phyloP scores from a whole-genome alignment of 2,888 invertebrate species.

The Fissipunctia ypsillon region DNA sequence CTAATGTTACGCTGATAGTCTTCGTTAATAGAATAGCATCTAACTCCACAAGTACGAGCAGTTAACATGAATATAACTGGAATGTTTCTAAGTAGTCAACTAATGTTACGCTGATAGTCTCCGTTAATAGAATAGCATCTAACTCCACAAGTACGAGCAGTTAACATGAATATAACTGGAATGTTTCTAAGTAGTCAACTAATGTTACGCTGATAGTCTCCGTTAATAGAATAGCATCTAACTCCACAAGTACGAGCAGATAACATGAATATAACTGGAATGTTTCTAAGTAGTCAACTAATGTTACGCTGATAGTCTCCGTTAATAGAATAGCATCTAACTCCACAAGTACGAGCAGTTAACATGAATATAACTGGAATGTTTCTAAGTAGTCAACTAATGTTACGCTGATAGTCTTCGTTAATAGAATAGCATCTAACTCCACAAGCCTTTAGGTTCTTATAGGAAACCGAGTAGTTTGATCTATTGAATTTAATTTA shows the following conservation, averaged over 20 bases:
- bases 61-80: slow-evolving; percentile 38
- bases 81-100: slow-evolving; percentile 19
- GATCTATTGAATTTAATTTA: neutral
- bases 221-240: slow-evolving; percentile 10
- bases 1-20: slow-evolving; percentile 13
- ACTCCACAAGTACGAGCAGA: slow-evolving; percentile 8
- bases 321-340: slow-evolving; percentile 11
- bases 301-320: slow-evolving; percentile 4
- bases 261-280: slow-evolving; percentile 34
- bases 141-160: neutral
- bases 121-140: slow-evolving; percentile 8
- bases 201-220: slow-evolving; percentile 7
- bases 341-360: slow-evolving; percentile 23
- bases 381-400: slow-evolving; percentile 22
- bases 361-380: slow-evolving; percentile 28
- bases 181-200: slow-evolving; percentile 22
- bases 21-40: slow-evolving; percentile 11
- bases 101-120: slow-evolving; percentile 15
- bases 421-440: slow-evolving; percentile 9
- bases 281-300: slow-evolving; percentile 22
- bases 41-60: neutral
- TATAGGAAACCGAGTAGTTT: neutral
- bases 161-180: slow-evolving; percentile 38
- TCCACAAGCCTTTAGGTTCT: neutral
- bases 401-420: slow-evolving; percentile 4